These are phyloP conservation scores for Serripes groenlandicus DNA, from an alignment of 2,888 invertebrate genomes.

Conservation along the genomic window DNA sequence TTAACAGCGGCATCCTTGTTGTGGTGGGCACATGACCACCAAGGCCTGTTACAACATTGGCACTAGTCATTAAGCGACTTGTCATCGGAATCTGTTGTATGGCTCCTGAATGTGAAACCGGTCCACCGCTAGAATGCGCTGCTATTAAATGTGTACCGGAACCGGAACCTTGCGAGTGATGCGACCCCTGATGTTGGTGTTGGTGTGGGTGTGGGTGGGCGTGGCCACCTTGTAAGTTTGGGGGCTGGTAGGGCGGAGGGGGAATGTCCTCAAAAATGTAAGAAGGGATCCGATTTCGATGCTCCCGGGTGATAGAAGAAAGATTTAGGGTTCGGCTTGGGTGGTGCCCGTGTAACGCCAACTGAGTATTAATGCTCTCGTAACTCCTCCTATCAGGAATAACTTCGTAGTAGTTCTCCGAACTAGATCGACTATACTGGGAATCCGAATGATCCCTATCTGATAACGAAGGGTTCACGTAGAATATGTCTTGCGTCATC, in stretches of 20 bases:
- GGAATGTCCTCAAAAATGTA: slow-evolving; percentile 81
- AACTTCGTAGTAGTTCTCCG: slow-evolving; percentile 84
- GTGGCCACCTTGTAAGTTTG: slow-evolving; percentile 63
- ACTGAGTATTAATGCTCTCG: slow-evolving; percentile 81
- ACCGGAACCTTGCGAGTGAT: too few species aligned
- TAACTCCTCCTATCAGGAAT: slow-evolving; percentile 82
- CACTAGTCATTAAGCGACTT: slow-evolving; percentile 56
- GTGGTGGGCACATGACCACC: slow-evolving; percentile 52
- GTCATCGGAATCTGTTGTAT: slow-evolving; percentile 59
- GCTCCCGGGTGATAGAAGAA: slow-evolving; percentile 65
- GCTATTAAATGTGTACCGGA: slow-evolving; percentile 53
- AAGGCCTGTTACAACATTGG: slow-evolving; percentile 37
- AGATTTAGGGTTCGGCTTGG: slow-evolving; percentile 67
- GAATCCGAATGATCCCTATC: slow-evolving; percentile 81
- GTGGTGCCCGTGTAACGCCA: slow-evolving; percentile 72
- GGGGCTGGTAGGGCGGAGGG: slow-evolving; percentile 82
- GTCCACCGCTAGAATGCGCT: slow-evolving; percentile 23
- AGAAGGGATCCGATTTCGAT: slow-evolving; percentile 69
- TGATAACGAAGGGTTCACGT: slow-evolving; percentile 82
- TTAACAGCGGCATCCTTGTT: slow-evolving; percentile 53
- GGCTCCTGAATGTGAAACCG: slow-evolving; percentile 22
- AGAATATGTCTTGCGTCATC: slow-evolving; percentile 84
- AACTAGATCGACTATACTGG: slow-evolving; percentile 79
- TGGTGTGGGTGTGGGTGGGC: slow-evolving; percentile 57
- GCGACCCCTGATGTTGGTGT: slow-evolving; percentile 60